Evolutionary conservation across 2,113 vertebrate species (phyloP), one percentile per base, ranked within the genome.

Genomic region (Chunga burmeisteri): DNA sequence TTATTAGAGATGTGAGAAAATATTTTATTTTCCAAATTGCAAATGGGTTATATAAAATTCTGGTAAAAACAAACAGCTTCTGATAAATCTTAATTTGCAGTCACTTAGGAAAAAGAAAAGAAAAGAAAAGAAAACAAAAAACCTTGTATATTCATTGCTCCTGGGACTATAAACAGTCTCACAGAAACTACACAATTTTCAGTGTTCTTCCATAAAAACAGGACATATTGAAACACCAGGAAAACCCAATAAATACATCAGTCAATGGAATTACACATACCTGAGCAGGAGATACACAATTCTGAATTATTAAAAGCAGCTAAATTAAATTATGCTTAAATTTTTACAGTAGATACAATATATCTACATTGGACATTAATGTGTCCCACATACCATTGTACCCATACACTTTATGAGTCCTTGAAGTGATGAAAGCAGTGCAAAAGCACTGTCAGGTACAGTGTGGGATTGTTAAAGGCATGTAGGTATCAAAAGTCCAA

Each of bases 1-100:
- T 96, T 96, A 96, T 93, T 94, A 89, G 82, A 79, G 80, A 91
- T 91, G 52, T 70, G 59, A 95, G 85, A 97, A 97, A 94, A 87
- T 94, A 90, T 90, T 91, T 92, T 95, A 86, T 93, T 96, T 95
- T 47, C 71, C 82, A 89, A 93, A 83, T 70, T 95, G 46, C 38
- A 93, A 94, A 90, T 58, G 46, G 52, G 52, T 93, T 92, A 79
- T 93, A 93, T 59, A 93, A 95, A 93, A 75, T 96, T 94, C 94
- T 92, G 80, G 55, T 95, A 95, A 96, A 96, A 96, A 77, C 50
- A 90, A 96, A 86, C 29, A 89, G 44, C 67, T 97, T 94, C 81
- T 94, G 78, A 95, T 94, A 96, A 96, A 93, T 91, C 53, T 83
- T 75, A 9, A 55, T 94, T 95, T 46, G 2, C 23, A 73, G 27